Evolutionary conservation across 2,888 invertebrate species (phyloP).

Genomic region (Euspilapteryx auroguttella): DNA sequence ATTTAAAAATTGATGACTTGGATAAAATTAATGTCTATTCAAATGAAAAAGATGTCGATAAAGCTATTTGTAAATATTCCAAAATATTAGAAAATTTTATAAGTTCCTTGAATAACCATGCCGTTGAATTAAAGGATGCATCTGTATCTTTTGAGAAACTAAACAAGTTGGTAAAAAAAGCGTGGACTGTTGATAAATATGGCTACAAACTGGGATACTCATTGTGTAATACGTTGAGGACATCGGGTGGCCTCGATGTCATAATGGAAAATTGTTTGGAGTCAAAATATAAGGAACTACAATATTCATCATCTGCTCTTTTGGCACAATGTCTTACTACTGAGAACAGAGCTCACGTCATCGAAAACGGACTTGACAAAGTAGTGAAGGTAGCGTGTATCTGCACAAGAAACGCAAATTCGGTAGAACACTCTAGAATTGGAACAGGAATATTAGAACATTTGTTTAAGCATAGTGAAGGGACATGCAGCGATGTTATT

Average conservation of each 20-base stretch:
- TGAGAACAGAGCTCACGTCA: conserved; percentile 91
- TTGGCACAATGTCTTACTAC: conserved; percentile 94
- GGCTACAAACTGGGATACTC: conserved; percentile 93
- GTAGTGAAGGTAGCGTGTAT: conserved; percentile 89
- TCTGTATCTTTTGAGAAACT: conserved; percentile 73
- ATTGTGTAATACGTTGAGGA: conserved; percentile 86
- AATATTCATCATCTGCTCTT: conserved; percentile 86
- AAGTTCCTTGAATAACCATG: conserved; percentile 63
- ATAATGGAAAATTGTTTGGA: conserved; percentile 84
- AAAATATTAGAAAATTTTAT: conserved; percentile 74
- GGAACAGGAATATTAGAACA: conserved; percentile 92
- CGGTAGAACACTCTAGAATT: conserved; percentile 80
- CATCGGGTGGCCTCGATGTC: conserved; percentile 86
- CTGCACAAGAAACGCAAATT: conserved; percentile 77
- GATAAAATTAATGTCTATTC: conserved; percentile 75
- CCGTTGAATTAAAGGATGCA: conserved; percentile 64
- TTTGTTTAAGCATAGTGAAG: conserved; percentile 95
- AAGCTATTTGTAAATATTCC: conserved; percentile 81
- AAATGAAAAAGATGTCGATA: conserved; percentile 77
- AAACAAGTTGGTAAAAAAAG: conserved; percentile 84
- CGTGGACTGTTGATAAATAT: conserved; percentile 95
- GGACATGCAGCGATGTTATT: conserved; percentile 92
- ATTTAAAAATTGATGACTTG: conserved; percentile 75
- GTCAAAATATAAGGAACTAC: conserved; percentile 72
- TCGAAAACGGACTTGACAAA: conserved; percentile 88